Evolutionary conservation across 2,888 invertebrate species (phyloP), one percentile per base, ranked within the genome.

Genomic region (Agriopis aurantiaria): DNA sequence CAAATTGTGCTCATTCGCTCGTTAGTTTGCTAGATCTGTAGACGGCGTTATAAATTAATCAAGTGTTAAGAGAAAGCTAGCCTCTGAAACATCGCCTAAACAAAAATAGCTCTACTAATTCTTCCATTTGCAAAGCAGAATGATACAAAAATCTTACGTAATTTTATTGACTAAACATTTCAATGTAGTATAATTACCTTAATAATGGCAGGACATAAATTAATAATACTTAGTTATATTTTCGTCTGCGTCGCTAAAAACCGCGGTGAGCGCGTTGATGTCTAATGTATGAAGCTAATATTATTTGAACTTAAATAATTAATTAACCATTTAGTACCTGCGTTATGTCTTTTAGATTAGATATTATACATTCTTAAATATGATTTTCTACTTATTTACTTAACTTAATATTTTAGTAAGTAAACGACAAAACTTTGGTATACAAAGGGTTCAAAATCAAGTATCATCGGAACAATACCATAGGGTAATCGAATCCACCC

Each of bases 231-330:
- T n/a, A 43, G 58, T 69, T 67, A 43, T 60, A 41, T 67, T 49
- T 59, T 66, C 62, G 63, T 67, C 59, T 55, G 53, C 55, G 53
- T 17, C 11, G 63, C 53, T 55, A 65, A 62, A 17, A 52, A 61
- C 45, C 43, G 5, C 43, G 33, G 49, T 8, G 59, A 57, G 67
- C 72, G 70, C 72, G 73, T 72, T 72, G 60, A 72, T 59, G 55
- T 73, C 73, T 77, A 67, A 80, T 78, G 74, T 77, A 73, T 78
- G 52, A 41, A 65, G 57, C n/a, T 33, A 33, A 49, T n/a, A n/a
- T 48, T n/a, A 48, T 33, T 33, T 33, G 33, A 33, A 33, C 5
- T 33, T 33, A 3, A 5, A 0, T 33, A 33, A 3, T 33, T 23
- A 23, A 23, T 23, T 23, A 23, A 23, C 17, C 17, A 23, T 23